These are phyloP conservation scores for Podiceps cristatus DNA, from an alignment of 2,113 vertebrate genomes.

Conservation along the genomic window DNA sequence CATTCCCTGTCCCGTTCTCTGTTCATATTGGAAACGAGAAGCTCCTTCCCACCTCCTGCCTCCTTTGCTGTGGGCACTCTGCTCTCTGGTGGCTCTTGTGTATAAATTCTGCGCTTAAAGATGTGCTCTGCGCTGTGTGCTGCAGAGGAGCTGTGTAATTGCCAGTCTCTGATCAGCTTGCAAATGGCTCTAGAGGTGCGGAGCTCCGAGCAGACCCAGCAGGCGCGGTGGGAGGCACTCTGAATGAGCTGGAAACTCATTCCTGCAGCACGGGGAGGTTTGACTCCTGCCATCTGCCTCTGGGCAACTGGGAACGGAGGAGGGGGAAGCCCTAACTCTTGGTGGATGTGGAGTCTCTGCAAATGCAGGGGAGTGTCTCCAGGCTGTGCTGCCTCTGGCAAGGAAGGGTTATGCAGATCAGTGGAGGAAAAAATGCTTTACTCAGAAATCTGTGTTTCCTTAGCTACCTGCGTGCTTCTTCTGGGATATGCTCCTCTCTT, in stretches of 20 bases:
- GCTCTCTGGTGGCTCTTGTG: conserved; percentile 66
- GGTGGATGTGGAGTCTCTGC: neutral
- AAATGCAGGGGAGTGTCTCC: neutral
- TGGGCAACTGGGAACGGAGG: conserved; percentile 24
- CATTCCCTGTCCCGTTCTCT: conserved; percentile 27
- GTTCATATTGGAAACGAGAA: neutral
- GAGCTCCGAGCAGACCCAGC: neutral
- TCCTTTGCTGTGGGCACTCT: conserved; percentile 59
- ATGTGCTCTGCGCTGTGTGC: neutral
- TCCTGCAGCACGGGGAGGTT: neutral
- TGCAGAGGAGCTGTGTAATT: conserved; percentile 20
- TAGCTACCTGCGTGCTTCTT: fast-evolving
- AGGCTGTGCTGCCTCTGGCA: neutral
- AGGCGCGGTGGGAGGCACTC: conserved; percentile 17
- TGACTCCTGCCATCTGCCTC: conserved; percentile 32
- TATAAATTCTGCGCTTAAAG: conserved; percentile 35
- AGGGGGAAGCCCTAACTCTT: neutral
- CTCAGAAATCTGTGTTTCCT: neutral
- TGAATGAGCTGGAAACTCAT: conserved; percentile 5
- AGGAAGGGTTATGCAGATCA: neutral
- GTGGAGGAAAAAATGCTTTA: neutral
- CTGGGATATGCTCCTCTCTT: neutral
- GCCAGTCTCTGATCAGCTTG: conserved; percentile 16
- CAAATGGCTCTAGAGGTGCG: conserved; percentile 15
- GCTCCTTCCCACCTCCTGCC: conserved; percentile 49